phyloP scores from a whole-genome alignment of 2,113 vertebrate species.

The Sebastes fasciatus region DNA sequence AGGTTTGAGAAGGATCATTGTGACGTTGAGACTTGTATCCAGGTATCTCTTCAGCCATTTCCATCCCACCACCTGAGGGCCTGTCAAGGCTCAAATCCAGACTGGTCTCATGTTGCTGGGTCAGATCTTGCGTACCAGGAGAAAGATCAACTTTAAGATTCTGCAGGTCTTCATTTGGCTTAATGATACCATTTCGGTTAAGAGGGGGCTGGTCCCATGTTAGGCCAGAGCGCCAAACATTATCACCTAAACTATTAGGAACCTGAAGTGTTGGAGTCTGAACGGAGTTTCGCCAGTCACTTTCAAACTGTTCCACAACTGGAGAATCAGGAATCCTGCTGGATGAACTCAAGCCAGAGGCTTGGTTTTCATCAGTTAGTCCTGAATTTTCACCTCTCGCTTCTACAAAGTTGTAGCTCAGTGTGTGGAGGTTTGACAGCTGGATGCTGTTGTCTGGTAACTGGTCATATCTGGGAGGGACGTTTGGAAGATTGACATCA shows the following conservation, averaged over 20 bases:
- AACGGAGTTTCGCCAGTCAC: background rate
- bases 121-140: background rate
- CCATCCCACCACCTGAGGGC: background rate
- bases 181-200: background rate
- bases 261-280: background rate
- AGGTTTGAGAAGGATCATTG: background rate
- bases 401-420: background rate
- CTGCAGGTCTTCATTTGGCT: background rate
- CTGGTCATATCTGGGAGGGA: background rate
- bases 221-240: background rate
- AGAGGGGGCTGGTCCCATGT: background rate
- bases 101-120: background rate
- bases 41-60: background rate
- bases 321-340: background rate
- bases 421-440: background rate
- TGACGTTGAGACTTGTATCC: background rate
- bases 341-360: background rate
- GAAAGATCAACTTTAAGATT: background rate
- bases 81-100: background rate
- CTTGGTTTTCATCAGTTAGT: background rate
- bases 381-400: background rate
- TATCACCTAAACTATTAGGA: background rate
- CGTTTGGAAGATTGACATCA: background rate
- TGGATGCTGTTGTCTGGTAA: background rate
- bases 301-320: background rate